phyloP scores from a whole-genome alignment of 2,888 invertebrate species.

The Esperia sulphurella region DNA sequence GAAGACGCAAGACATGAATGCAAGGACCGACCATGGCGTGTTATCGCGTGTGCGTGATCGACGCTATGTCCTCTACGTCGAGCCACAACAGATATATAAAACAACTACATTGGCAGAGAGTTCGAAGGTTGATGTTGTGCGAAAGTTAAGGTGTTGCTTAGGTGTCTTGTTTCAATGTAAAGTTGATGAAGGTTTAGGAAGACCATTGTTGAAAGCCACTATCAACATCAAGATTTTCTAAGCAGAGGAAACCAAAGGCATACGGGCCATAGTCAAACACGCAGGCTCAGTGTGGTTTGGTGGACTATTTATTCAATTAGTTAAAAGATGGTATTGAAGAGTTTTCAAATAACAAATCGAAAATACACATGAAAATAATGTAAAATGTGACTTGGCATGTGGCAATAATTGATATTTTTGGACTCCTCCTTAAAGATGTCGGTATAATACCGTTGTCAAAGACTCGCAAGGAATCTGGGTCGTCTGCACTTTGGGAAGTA shows the following conservation, averaged over 20 bases:
- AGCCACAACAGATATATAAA: constrained; percentile 43
- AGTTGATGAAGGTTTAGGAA: no score
- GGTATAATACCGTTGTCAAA: constrained; percentile 9
- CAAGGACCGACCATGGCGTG: no score
- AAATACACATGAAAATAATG: neutral
- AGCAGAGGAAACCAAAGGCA: no score
- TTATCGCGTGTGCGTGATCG: constrained; percentile 57
- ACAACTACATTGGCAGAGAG: constrained; percentile 30
- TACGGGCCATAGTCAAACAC: no score
- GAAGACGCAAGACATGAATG: neutral
- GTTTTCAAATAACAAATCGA: no score
- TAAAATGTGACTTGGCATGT: constrained; percentile 9
- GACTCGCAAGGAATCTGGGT: constrained; percentile 48
- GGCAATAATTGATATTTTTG: constrained; percentile 27
- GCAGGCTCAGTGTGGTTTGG: no score
- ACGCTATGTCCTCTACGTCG: constrained; percentile 35
- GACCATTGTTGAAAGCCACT: no score
- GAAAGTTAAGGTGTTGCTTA: constrained; percentile 13
- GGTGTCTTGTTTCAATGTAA: neutral
- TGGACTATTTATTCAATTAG: no score
- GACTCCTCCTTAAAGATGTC: constrained; percentile 6
- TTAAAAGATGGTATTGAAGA: no score
- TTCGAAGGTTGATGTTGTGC: constrained; percentile 12
- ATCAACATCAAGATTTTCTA: no score
- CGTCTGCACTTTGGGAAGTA: constrained; percentile 47